phyloP scores from a whole-genome alignment of 2,797 vertebrate species.

The Buceros bicornis region DNA sequence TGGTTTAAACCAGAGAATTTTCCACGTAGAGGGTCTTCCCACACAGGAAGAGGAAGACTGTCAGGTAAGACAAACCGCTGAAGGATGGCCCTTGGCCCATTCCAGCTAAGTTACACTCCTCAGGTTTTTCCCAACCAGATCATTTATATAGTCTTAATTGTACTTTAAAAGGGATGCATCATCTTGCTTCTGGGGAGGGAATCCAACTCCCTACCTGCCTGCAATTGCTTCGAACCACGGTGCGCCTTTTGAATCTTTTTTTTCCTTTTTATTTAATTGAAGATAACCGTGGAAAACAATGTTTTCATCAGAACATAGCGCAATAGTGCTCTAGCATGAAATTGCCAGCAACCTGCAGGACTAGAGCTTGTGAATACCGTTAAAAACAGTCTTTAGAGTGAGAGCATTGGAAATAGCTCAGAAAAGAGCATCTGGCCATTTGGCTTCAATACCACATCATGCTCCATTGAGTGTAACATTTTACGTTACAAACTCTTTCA shows the following conservation, averaged over 20 bases:
- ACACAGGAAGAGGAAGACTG: background rate
- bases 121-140: background rate
- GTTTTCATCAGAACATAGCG: slow-evolving; percentile 24
- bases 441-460: slow-evolving; percentile 59
- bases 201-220: background rate
- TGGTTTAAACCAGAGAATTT: background rate
- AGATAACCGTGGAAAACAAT: slow-evolving; percentile 1
- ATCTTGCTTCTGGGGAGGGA: background rate
- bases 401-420: slow-evolving; percentile 61
- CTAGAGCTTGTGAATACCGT: slow-evolving; percentile 25
- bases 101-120: background rate
- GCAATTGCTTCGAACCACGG: background rate
- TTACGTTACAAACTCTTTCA: slow-evolving; percentile 56
- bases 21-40: background rate
- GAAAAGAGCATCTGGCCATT: slow-evolving; percentile 67
- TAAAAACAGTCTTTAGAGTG: slow-evolving; percentile 27
- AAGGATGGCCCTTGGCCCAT: background rate
- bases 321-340: slow-evolving; percentile 55
- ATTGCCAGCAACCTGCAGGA: slow-evolving; percentile 20
- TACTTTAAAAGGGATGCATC: background rate
- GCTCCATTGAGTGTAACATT: slow-evolving; percentile 52
- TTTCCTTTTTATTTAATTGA: background rate
- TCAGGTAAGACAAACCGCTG: background rate
- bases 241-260: background rate
- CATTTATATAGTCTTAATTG: background rate